A percentile compares a stretch with the other conserved stretches of the same genome.
These are phyloP conservation scores for Enteromius viviparus DNA, from an alignment of 2,797 vertebrate species.

Conservation along the genomic window DNA sequence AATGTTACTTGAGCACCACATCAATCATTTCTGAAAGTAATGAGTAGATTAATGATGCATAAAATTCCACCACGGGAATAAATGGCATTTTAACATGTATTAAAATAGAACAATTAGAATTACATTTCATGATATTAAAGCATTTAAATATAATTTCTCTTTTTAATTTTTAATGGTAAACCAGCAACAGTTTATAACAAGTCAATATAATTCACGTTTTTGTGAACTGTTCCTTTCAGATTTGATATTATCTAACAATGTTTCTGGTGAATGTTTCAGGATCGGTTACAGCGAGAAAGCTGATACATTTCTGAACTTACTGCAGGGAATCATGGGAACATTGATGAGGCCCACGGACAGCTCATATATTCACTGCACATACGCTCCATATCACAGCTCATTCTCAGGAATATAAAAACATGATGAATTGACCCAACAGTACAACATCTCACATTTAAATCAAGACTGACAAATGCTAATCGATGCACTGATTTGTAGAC, in stretches of 20 bases:
- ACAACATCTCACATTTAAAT: constrained; percentile 16
- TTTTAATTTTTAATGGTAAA: background rate
- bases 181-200: background rate
- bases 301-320: constrained; percentile 9
- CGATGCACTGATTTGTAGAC: constrained; percentile 9
- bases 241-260: background rate
- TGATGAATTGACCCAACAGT: constrained; percentile 13
- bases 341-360: constrained; percentile 10
- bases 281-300: background rate
- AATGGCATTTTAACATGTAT: too few species aligned
- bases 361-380: constrained; percentile 14
- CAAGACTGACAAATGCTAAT: constrained; percentile 25
- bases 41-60: too few species aligned
- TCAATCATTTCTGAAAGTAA: too few species aligned
- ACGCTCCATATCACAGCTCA: constrained; percentile 12
- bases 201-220: background rate
- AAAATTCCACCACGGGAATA: too few species aligned
- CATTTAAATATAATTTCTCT: background rate
- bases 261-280: background rate
- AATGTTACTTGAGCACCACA: too few species aligned
- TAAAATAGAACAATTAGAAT: too few species aligned
- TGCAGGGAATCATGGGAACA: constrained; percentile 2
- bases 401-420: constrained; percentile 16
- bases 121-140: background rate
- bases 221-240: background rate